A percentile compares a stretch with the other conserved stretches of the same genome.
phyloP scores from a whole-genome alignment of 2,888 invertebrate genomes.

The Eristalis arbustorum region DNA sequence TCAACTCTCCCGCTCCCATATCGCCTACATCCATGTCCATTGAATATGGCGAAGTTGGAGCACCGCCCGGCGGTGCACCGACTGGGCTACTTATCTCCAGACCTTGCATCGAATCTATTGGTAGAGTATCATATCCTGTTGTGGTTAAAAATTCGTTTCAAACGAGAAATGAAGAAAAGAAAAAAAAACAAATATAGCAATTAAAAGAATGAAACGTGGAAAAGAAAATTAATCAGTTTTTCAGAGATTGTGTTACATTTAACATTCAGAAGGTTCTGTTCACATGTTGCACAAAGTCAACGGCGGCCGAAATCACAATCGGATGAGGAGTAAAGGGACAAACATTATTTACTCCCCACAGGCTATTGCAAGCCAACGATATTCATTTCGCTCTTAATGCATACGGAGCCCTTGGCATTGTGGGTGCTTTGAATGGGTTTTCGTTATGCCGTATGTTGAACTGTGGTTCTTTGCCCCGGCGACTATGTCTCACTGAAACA shows the following conservation, averaged over 20 bases:
- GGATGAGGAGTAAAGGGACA: background rate
- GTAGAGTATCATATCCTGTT: conserved; percentile 97
- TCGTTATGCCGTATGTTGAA: conserved; percentile 18
- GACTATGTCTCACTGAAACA: background rate
- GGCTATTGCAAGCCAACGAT: background rate
- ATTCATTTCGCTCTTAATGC: background rate
- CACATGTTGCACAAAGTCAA: conserved; percentile 14
- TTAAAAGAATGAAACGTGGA: conserved; percentile 33
- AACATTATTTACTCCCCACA: background rate
- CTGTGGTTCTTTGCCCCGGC: conserved; percentile 12
- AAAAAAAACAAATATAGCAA: conserved; percentile 37
- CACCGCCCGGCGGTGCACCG: conserved; percentile 78
- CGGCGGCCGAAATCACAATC: background rate
- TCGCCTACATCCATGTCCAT: conserved; percentile 94
- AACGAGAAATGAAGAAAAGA: conserved; percentile 34
- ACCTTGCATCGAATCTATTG: conserved; percentile 98
- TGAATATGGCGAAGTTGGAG: conserved; percentile 84
- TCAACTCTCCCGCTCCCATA: conserved; percentile 87
- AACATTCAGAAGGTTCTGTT: conserved; percentile 35
- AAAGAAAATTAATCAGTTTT: conserved; percentile 7
- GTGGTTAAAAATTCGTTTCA: conserved; percentile 22
- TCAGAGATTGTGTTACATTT: background rate
- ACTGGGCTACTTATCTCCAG: conserved; percentile 88
- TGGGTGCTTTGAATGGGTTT: background rate
- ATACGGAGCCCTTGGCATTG: conserved; percentile 13